These are phyloP conservation scores for Donacobius atricapilla DNA, from an alignment of 2,113 vertebrate species.

Conservation along the genomic window DNA sequence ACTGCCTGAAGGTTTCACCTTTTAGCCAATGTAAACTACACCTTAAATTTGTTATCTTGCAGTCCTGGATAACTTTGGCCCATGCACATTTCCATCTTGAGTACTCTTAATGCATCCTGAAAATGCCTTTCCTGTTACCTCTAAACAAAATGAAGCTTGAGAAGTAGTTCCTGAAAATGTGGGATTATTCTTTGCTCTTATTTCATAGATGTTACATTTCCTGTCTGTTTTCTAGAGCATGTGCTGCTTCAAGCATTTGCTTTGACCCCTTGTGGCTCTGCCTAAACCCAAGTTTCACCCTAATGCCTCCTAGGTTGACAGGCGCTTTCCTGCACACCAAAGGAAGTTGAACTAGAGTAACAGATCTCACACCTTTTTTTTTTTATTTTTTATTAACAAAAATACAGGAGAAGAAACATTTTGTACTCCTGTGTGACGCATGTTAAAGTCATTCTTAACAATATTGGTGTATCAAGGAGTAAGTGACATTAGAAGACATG, in stretches of 20 bases:
- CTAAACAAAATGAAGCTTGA: neutral
- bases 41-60: neutral
- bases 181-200: neutral
- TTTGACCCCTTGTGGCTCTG: neutral
- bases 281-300: neutral
- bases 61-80: neutral
- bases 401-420: neutral
- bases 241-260: neutral
- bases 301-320: neutral
- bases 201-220: neutral
- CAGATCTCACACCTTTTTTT: neutral
- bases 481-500: neutral
- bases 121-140: neutral
- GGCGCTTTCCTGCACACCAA: neutral
- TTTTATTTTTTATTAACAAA: neutral
- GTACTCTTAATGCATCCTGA: neutral
- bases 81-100: neutral
- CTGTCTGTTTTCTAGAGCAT: neutral
- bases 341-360: neutral
- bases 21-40: neutral
- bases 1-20: neutral
- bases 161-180: neutral
- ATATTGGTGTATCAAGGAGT: rapidly evolving
- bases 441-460: neutral
- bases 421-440: neutral